Evolutionary conservation across 2,888 invertebrate genomes (phyloP).

Genomic region (Polietes domitor): DNA sequence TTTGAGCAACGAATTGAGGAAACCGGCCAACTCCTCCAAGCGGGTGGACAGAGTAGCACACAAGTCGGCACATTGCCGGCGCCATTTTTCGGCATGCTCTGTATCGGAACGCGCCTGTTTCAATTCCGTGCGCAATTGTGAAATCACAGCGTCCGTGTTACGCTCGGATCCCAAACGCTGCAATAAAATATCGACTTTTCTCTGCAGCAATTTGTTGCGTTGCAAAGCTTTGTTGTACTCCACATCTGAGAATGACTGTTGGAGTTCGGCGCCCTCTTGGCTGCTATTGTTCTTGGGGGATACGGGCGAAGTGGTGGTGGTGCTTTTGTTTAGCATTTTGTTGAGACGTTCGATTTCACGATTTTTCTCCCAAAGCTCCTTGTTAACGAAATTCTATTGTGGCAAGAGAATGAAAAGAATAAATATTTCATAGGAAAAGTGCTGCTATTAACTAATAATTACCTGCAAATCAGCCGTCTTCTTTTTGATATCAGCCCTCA

Average conservation of each 20-base stretch:
- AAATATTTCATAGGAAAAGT: background rate
- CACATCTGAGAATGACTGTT: constrained; percentile 76
- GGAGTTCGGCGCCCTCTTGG: constrained; percentile 69
- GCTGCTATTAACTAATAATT: constrained; percentile 36
- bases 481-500: constrained; percentile 80
- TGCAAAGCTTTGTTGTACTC: constrained; percentile 77
- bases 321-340: constrained; percentile 73
- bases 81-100: constrained; percentile 77
- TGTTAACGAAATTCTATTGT: constrained; percentile 82
- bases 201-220: constrained; percentile 77
- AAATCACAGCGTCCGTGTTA: constrained; percentile 70
- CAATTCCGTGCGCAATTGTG: constrained; percentile 73
- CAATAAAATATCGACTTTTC: constrained; percentile 76
- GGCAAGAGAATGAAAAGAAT: background rate
- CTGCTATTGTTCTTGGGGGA: constrained; percentile 32
- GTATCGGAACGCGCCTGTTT: constrained; percentile 74
- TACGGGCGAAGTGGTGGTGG: background rate
- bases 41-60: constrained; percentile 82
- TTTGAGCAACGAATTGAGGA: constrained; percentile 83
- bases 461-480: constrained; percentile 79
- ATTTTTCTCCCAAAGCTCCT: constrained; percentile 83
- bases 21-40: constrained; percentile 84
- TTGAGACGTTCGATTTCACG: constrained; percentile 83
- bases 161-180: constrained; percentile 73
- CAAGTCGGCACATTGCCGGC: constrained; percentile 78